Evolutionary conservation across 1,140 invertebrate species (phyloP).

Genomic region (Luehdorfia chinensis): DNA sequence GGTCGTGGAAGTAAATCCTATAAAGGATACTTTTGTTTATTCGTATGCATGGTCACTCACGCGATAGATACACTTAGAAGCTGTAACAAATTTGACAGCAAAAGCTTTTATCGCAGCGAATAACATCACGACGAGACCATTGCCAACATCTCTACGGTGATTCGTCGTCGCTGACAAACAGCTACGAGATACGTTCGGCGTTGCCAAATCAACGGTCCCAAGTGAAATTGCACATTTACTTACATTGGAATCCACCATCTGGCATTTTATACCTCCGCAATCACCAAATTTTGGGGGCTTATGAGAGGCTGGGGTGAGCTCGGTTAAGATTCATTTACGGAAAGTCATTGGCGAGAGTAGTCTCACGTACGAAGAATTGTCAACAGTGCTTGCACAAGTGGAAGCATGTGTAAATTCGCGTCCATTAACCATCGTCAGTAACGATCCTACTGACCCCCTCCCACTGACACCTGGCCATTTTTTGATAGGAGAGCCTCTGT

Average conservation of each 20-base stretch:
- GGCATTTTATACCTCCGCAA: slow-evolving; percentile 28
- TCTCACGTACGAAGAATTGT: slow-evolving; percentile 22
- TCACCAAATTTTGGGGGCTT: slow-evolving; percentile 21
- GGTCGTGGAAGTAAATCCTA: slow-evolving; percentile 21
- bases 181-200: slow-evolving; percentile 17
- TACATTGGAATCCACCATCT: slow-evolving; percentile 15
- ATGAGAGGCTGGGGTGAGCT: slow-evolving; percentile 19
- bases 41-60: slow-evolving; percentile 22
- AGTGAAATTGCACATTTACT: slow-evolving; percentile 14
- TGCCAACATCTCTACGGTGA: slow-evolving; percentile 26
- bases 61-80: slow-evolving; percentile 23
- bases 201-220: slow-evolving; percentile 8
- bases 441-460: slow-evolving; percentile 12
- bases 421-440: slow-evolving; percentile 16
- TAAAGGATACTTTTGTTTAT: slow-evolving; percentile 24
- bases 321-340: slow-evolving; percentile 16
- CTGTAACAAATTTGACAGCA: slow-evolving; percentile 18
- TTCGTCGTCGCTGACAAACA: slow-evolving; percentile 39
- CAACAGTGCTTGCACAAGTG: slow-evolving; percentile 18
- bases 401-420: slow-evolving; percentile 27
- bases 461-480: slow-evolving; percentile 21
- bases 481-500: slow-evolving; percentile 17
- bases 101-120: slow-evolving; percentile 24
- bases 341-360: slow-evolving; percentile 3
- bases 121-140: slow-evolving; percentile 19